phyloP scores from a whole-genome alignment of 37 sponge, comb jelly and placozoan species.

The Corticium candelabrum region DNA sequence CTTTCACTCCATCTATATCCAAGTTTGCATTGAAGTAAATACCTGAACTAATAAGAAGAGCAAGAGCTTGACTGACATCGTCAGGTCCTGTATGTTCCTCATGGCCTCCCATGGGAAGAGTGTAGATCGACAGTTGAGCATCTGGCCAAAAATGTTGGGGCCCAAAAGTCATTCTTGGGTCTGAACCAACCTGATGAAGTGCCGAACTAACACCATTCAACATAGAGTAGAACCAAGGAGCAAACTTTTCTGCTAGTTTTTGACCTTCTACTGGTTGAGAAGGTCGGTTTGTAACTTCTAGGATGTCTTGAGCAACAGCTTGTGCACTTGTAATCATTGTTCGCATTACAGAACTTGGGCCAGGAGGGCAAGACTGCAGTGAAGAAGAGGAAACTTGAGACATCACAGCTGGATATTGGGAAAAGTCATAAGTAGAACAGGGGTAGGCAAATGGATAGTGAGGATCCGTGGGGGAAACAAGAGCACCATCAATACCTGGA shows the following conservation, averaged over 20 bases:
- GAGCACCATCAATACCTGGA: too few relatives aligned
- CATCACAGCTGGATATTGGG: too few relatives aligned
- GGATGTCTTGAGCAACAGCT: too few relatives aligned
- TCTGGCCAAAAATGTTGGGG: conserved; percentile 31
- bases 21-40: not conserved
- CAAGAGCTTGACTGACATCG: not conserved
- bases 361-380: too few relatives aligned
- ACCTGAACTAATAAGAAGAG: not conserved
- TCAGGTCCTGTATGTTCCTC: not conserved
- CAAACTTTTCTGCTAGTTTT: conserved; percentile 15
- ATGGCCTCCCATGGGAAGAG: not conserved
- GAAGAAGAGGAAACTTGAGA: too few relatives aligned
- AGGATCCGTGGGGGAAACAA: too few relatives aligned
- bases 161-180: conserved; percentile 10
- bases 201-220: not conserved
- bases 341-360: too few relatives aligned
- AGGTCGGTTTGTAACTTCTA: too few relatives aligned
- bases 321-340: too few relatives aligned
- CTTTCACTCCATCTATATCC: not conserved
- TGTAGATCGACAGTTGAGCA: conserved; percentile 10
- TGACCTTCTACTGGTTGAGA: conserved; percentile 17
- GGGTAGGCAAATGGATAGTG: too few relatives aligned
- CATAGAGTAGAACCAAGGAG: conserved; percentile 30
- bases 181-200: not conserved
- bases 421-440: too few relatives aligned